Evolutionary conservation across 2,888 invertebrate species (phyloP).

Genomic region (Oxystoma pomonae): DNA sequence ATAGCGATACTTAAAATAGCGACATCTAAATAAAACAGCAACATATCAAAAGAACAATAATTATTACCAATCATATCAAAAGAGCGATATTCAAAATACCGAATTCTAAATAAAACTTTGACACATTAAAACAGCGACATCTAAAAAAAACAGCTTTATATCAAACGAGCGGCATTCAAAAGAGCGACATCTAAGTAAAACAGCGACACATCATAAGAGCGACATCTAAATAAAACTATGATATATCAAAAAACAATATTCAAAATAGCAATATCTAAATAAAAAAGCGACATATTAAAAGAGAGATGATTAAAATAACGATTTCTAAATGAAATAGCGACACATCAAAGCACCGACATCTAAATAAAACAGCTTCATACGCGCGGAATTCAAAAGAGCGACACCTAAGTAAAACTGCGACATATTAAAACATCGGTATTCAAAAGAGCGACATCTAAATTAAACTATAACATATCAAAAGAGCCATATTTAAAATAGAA

Average conservation of each 20-base stretch:
- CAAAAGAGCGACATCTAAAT: neutral
- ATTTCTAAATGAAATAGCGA: neutral
- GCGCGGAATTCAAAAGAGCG: neutral
- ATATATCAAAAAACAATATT: neutral
- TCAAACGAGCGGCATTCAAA: neutral
- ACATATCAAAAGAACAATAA: neutral
- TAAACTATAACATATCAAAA: no score
- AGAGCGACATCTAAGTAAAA: neutral
- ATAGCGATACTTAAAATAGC: neutral
- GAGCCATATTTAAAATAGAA: neutral
- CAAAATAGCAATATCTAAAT: neutral
- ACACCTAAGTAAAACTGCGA: neutral
- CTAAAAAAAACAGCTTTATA: neutral
- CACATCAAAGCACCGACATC: neutral
- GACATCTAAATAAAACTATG: no score
- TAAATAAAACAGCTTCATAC: neutral
- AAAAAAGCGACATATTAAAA: neutral
- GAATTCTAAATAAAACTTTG: neutral
- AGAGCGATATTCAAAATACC: neutral
- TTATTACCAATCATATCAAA: no score
- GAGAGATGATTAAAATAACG: neutral
- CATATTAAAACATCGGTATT: no score
- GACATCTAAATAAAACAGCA: neutral
- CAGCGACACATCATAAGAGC: neutral
- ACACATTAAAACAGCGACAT: neutral